Evolutionary conservation across 2,113 vertebrate genomes (phyloP), one percentile per base, ranked within the genome.

Genomic region (Nannospalax galili): DNA sequence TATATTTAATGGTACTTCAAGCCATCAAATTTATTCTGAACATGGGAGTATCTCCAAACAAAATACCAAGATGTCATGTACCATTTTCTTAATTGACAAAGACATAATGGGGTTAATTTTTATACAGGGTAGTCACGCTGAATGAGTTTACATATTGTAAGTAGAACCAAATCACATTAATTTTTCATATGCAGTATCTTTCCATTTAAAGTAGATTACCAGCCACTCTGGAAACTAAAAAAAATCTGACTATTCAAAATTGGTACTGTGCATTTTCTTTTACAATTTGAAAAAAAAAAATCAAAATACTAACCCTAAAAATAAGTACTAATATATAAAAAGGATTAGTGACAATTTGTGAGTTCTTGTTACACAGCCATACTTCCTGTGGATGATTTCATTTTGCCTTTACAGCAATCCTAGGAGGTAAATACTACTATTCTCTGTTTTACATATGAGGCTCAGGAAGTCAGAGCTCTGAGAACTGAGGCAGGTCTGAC

Each of bases 71-170:
- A 88, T 56, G 72, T 56, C 40, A 75, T 48, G 35, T 62, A 60
- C 37, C 60, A 96, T 62, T 78, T 93, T 92, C 86, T 87, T 94
- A 80, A 95, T 69, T 79, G 79, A 94, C 45, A 40, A 69, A 92
- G 85, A 95, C 86, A 90, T 92, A 95, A 90, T 84, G 94, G 88
- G 88, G 88, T 90, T 96, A 95, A 95, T 73, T 93, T 84, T 94
- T 96, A 94, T 67, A 64, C 28, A 86, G 74, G 81, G 88, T 72
- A 85, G 79, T 91, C 84, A 90, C 60, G 87, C 37, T 94, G 95
- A 93, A 96, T 94, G 79, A 92, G 94, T 95, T 89, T 86, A 90
- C 37, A 93, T 92, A 89, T 96, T 89, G 37, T 78, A 92, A 91
- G 62, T 48, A 93, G 62, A 95, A 77, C 32, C 37, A 97, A 88